Percentiles rank a stretch among this genome's conserved stretches.
These are phyloP conservation scores for Austrolebias charrua DNA, from an alignment of 2,797 vertebrate species.

Conservation along the genomic window DNA sequence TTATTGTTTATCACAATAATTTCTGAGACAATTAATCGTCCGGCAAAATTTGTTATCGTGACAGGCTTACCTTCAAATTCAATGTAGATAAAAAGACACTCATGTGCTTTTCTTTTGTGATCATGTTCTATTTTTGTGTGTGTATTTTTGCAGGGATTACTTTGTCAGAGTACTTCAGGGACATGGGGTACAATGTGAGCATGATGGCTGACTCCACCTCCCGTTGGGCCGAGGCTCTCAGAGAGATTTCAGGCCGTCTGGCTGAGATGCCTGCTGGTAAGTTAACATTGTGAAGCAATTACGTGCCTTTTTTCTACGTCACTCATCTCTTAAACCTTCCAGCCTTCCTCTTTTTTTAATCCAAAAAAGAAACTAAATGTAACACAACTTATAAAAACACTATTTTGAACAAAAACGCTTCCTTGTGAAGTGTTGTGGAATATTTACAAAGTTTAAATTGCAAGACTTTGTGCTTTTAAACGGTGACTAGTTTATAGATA, in stretches of 20 bases:
- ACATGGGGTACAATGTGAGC: conserved; percentile 98
- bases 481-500: background rate
- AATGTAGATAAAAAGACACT: too few species aligned
- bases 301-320: background rate
- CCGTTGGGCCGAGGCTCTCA: conserved; percentile 95
- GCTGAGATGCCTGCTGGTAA: conserved; percentile 98
- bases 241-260: conserved; percentile 96
- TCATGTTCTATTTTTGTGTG: background rate
- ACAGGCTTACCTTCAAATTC: background rate
- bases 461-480: background rate
- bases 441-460: background rate
- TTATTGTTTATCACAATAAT: too few species aligned
- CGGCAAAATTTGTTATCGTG: too few species aligned
- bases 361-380: too few species aligned
- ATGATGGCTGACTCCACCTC: conserved; percentile 99
- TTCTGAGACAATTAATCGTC: too few species aligned
- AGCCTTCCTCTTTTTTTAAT: too few species aligned
- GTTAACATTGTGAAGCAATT: conserved; percentile 11
- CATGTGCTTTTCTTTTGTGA: background rate
- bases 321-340: background rate
- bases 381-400: too few species aligned
- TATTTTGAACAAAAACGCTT: too few species aligned
- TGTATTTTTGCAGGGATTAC: conserved; percentile 86
- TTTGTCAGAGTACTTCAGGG: conserved; percentile 95
- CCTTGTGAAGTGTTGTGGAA: too few species aligned